phyloP scores from a whole-genome alignment of 1,140 invertebrate species.

The Venturia canescens region DNA sequence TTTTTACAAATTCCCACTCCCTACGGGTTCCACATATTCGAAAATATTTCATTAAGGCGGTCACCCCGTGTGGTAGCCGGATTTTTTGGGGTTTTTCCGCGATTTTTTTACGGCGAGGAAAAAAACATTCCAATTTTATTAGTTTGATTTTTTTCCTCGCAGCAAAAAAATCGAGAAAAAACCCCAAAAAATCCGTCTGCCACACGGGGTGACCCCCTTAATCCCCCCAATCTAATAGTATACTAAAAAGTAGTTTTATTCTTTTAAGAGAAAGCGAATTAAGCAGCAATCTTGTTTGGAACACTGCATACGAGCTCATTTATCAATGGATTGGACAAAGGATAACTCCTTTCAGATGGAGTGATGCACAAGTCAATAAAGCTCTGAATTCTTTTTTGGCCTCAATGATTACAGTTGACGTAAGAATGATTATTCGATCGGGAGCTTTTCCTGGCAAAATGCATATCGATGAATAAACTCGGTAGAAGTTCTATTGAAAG shows the following conservation, averaged over 20 bases:
- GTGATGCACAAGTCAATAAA: slow-evolving; percentile 83
- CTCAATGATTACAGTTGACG: slow-evolving; percentile 81
- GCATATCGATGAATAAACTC: not conserved
- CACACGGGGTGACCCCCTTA: too few relatives aligned
- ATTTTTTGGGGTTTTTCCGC: too few relatives aligned
- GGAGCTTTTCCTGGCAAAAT: slow-evolving; percentile 4
- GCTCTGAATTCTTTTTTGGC: slow-evolving; percentile 86
- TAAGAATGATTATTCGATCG: slow-evolving; percentile 64
- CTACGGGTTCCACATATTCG: too few relatives aligned
- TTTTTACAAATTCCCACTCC: not conserved
- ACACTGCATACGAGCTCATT: slow-evolving; percentile 81
- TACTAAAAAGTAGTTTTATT: not conserved
- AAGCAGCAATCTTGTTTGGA: slow-evolving; percentile 78
- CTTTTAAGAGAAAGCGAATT: slow-evolving; percentile 83
- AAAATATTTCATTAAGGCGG: too few relatives aligned
- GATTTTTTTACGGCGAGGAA: too few relatives aligned
- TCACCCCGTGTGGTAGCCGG: too few relatives aligned
- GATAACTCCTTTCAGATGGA: slow-evolving; percentile 84
- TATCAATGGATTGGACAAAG: slow-evolving; percentile 88
- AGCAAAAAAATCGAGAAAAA: too few relatives aligned
- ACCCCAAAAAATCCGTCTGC: too few relatives aligned
- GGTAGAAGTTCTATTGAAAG: not conserved
- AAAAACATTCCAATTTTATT: not conserved
- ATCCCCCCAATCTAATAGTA: too few relatives aligned
- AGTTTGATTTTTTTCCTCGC: not conserved